These are phyloP conservation scores for Centrocercus urophasianus DNA, from an alignment of 2,113 vertebrate genomes.

Conservation along the genomic window DNA sequence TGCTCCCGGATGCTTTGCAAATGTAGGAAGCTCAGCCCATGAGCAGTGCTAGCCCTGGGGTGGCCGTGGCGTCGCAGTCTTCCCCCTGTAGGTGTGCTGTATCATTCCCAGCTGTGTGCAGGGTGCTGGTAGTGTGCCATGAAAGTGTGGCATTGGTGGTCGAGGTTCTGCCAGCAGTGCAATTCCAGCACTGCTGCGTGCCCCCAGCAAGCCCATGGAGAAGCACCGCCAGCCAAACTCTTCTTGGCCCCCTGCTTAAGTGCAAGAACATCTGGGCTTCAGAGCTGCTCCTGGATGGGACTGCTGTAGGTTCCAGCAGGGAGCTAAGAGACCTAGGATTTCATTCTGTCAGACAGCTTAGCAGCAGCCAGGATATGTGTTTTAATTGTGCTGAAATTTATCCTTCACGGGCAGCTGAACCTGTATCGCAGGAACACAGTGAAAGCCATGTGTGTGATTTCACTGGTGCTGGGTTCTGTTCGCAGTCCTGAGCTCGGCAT, in stretches of 20 bases:
- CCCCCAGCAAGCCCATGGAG: background rate
- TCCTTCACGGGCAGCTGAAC: background rate
- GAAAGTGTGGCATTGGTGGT: background rate
- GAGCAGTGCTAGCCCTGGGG: background rate
- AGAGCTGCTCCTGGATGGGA: background rate
- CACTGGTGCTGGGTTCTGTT: background rate
- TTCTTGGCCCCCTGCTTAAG: background rate
- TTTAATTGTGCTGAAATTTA: background rate
- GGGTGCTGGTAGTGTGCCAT: fast-evolving
- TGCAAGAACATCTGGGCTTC: background rate
- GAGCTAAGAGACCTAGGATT: background rate
- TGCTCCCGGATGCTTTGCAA: background rate
- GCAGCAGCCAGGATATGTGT: background rate
- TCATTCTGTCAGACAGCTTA: background rate
- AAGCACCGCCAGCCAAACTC: background rate
- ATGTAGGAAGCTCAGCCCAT: background rate
- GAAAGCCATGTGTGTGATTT: fast-evolving
- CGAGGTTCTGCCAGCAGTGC: background rate
- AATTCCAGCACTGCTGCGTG: fast-evolving
- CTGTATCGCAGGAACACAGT: fast-evolving
- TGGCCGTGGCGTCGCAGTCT: background rate
- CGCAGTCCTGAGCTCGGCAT: background rate
- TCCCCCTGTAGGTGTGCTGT: fast-evolving
- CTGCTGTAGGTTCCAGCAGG: background rate
- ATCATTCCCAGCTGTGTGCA: fast-evolving